Base-by-base conservation (phyloP, 2,797 vertebrate species). In the Apodemus agrarius region DNA sequence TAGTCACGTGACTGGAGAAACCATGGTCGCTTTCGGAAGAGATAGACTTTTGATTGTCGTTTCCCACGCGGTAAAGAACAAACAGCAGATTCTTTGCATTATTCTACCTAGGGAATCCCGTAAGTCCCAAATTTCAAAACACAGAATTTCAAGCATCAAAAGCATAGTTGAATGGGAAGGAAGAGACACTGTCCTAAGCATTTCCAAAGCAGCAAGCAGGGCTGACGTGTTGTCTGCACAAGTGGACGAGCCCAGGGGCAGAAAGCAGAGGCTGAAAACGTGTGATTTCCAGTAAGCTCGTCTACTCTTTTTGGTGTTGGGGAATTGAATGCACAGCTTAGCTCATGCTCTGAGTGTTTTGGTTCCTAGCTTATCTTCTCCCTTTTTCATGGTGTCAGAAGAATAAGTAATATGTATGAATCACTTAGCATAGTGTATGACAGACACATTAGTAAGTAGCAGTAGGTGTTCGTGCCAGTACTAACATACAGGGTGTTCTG, bases 111-210 rank as follows among this genome's bases (percentile, higher is more conserved):
- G 31, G 76, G 24, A 65, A 59, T 83, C 49, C 76, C 84, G 81
- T 78, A 88, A 81, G 90, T 59, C 81, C 78, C 13, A 46, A 17
- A 57, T 76, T 76, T 94, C 81, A 80, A 92, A 93, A 89, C 61
- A 74, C 7, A 82, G 43, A 94, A 63, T 46, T 96, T 93, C 31
- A 52, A 76, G 59, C 46, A 76, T 78, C 65, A 88, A 80, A 80
- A 95, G 89, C 22, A 80, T 13, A 85, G 10, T 74, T 75, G 81
- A 67, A n/a, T 3, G 31, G 63, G 54, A 40, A 90, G 90, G 49
- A 34, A 92, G 81, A 40, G n/a, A 17, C 59, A 6, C n/a, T 10
- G n/a, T 52, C 34, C 46, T 69, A 26, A 81, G 57, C 79, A 76
- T 90, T 87, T 43, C 63, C 89, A 83, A 75, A 81, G 76, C 14